phyloP scores from a whole-genome alignment of 2,113 vertebrate species.

The Cisticola juncidis region DNA sequence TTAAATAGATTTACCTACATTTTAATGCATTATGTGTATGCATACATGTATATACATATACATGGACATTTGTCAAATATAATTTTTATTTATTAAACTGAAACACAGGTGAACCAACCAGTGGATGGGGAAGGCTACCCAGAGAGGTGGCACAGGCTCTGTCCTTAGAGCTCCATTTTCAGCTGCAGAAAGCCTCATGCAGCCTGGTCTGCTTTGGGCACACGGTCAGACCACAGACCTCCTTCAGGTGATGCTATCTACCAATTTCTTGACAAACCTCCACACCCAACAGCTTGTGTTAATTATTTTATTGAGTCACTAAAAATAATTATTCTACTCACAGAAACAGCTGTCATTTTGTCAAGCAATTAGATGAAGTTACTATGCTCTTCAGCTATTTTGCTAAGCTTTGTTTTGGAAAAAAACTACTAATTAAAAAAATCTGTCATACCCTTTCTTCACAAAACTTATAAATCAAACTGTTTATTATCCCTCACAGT shows the following conservation, averaged over 20 bases:
- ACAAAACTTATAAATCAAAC: background rate
- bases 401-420: background rate
- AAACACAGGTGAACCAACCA: background rate
- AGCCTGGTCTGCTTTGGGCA: background rate
- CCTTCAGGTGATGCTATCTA: background rate
- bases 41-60: background rate
- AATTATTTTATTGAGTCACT: background rate
- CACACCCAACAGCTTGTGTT: background rate
- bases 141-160: background rate
- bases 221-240: background rate
- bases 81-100: background rate
- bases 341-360: background rate
- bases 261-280: background rate
- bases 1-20: background rate
- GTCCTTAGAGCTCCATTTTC: background rate
- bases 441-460: background rate
- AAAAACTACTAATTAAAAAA: background rate
- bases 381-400: background rate
- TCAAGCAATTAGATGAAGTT: background rate
- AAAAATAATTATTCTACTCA: background rate
- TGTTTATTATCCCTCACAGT: background rate
- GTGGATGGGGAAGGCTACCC: background rate
- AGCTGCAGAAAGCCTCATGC: background rate
- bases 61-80: background rate
- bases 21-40: background rate